Base-by-base conservation (phyloP, 1,140 invertebrate genomes). In the Drosophila pseudoananassae region DNA sequence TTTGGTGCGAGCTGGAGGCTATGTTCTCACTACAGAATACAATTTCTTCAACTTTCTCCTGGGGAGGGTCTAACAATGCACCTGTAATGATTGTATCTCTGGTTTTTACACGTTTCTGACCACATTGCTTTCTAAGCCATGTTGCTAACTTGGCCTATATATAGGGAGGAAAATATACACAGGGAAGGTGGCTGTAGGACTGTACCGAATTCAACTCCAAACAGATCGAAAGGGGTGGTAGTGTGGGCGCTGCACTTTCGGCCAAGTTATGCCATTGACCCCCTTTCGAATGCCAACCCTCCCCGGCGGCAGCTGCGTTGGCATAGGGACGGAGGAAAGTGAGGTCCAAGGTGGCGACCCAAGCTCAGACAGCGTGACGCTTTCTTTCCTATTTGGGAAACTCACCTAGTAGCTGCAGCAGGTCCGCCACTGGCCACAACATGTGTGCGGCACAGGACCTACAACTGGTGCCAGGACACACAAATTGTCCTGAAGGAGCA, bases 271-370 rank as follows among this genome's bases (percentile, higher is more conserved):
- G 52, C 58, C 56, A 51, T 56, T 70, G 59, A 78, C 77, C 71
- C 64, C 57, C 69, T 68, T 55, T 51, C 1, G 20, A n/a, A 12
- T 47, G 45, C 33, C 50, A 55, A 64, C 31, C 33, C 12, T 7
- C n/a, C 33, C 29, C 54, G 12, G 8, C 29, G 71, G 76, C 80
- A 83, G 79, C 79, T 83, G 80, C 56, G 50, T 83, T 77, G 63
- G 55, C 63, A 75, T 75, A 65, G 68, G 54, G 47, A 82, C 51
- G 27, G 8, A 20, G 4, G 38, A 20, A 8, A 20, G 33, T 12
- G n/a, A 17, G 40, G 40, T 7, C 40, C 9, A 50, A 27, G 15
- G 60, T 38, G 10, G 50, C 33, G 55, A 52, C 68, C n/a, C 10
- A 45, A 61, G 52, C 47, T 60, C 70, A 61, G 59, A 54, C 47